Evolutionary conservation across 2,113 vertebrate species (phyloP).

Genomic region (Clinocottus analis): DNA sequence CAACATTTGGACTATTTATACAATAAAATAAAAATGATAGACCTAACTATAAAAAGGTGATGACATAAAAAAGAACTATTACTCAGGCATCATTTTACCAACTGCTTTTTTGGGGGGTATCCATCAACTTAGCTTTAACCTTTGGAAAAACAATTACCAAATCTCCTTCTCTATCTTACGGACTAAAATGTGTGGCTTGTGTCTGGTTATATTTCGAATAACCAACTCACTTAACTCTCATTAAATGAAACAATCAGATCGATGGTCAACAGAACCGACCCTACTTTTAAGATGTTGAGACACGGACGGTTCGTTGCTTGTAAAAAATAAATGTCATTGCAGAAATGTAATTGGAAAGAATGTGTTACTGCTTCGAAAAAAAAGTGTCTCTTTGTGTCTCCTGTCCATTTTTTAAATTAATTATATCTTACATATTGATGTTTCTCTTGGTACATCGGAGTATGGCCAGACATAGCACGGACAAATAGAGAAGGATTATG

Average conservation of each 20-base stretch:
- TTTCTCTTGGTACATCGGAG: neutral
- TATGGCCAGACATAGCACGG: neutral
- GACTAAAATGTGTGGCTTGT: neutral
- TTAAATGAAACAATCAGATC: neutral
- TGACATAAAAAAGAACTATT: neutral
- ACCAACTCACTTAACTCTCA: neutral
- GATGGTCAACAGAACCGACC: neutral
- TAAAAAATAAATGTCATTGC: neutral
- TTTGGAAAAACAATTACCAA: neutral
- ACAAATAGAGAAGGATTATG: slow-evolving; percentile 1
- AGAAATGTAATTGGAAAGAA: neutral
- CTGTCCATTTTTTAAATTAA: neutral
- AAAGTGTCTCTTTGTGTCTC: neutral
- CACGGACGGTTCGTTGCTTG: no score
- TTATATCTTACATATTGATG: neutral
- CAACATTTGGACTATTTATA: neutral
- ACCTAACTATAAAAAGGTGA: neutral
- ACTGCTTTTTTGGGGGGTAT: neutral
- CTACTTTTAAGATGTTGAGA: neutral
- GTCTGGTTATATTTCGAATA: neutral
- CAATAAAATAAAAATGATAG: neutral
- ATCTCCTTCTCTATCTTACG: neutral
- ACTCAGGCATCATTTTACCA: neutral
- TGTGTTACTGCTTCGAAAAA: neutral
- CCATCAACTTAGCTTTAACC: neutral